These are phyloP conservation scores for Diceros bicornis DNA, from an alignment of 2,797 vertebrate genomes.

Conservation along the genomic window DNA sequence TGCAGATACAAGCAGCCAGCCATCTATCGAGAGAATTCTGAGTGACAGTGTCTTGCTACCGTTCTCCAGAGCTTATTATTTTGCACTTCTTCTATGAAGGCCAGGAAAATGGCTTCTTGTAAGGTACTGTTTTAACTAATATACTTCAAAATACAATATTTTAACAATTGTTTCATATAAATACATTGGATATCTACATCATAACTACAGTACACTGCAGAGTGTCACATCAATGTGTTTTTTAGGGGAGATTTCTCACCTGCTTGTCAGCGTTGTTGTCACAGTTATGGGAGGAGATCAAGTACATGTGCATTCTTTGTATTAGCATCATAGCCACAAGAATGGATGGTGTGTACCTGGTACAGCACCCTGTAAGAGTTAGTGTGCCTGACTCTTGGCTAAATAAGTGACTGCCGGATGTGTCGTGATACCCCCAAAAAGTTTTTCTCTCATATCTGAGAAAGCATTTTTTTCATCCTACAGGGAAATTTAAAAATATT, in stretches of 20 bases:
- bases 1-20: neutral
- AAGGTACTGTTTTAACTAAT: neutral
- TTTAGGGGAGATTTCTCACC: neutral
- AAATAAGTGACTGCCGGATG: neutral
- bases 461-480: neutral
- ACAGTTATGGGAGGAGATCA: neutral
- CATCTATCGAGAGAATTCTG: neutral
- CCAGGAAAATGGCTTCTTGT: neutral
- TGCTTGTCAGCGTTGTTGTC: neutral
- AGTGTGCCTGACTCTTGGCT: neutral
- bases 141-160: neutral
- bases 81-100: neutral
- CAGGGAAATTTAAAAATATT: neutral
- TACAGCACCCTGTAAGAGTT: neutral
- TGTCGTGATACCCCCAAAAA: neutral
- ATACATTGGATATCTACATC: neutral
- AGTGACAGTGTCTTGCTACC: neutral
- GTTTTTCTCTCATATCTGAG: conserved; percentile 29
- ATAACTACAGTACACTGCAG: neutral
- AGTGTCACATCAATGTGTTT: neutral
- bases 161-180: neutral
- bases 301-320: neutral
- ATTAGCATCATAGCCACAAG: neutral
- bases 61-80: neutral
- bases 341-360: neutral